Conservation (phyloP, 2,888 invertebrate genomes). For the Melipona bicolor region DNA sequence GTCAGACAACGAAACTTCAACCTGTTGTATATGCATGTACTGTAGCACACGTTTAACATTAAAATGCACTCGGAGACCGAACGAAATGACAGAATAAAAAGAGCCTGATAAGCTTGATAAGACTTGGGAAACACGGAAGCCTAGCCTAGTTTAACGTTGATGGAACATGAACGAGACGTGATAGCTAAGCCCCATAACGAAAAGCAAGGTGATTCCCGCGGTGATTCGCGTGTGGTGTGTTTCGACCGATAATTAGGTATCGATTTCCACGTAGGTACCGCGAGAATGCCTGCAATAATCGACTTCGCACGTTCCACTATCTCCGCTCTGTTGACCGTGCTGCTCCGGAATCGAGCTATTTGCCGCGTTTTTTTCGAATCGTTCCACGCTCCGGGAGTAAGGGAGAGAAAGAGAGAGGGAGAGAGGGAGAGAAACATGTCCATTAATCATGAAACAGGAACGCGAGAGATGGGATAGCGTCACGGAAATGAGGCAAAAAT, state of each 20-base stretch:
- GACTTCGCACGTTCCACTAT: slow-evolving; percentile 67
- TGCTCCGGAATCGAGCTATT: slow-evolving; percentile 40
- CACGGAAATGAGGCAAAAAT: slow-evolving; percentile 55
- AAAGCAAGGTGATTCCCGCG: slow-evolving; percentile 65
- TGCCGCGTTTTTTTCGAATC: slow-evolving; percentile 44
- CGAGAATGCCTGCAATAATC: slow-evolving; percentile 69
- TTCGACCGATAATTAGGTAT: slow-evolving; percentile 70
- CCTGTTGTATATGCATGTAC: no score
- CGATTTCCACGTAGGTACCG: slow-evolving; percentile 61
- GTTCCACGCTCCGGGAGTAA: not conserved
- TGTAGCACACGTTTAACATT: no score
- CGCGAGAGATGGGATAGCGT: not conserved
- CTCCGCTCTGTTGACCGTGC: slow-evolving; percentile 53
- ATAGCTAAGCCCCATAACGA: slow-evolving; percentile 42
- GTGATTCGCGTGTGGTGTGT: slow-evolving; percentile 58
- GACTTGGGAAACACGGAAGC: not conserved
- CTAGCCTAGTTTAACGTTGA: slow-evolving; percentile 13
- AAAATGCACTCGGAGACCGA: no score
- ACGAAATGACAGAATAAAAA: no score
- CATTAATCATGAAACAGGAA: slow-evolving; percentile 51
- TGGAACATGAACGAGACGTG: slow-evolving; percentile 46
- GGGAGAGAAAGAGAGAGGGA: not conserved
- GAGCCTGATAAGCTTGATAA: not conserved
- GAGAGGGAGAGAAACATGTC: not conserved
- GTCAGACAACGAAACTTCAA: no score